phyloP scores from a whole-genome alignment of 2,888 invertebrate genomes.

The Hypselothyrea guttata region DNA sequence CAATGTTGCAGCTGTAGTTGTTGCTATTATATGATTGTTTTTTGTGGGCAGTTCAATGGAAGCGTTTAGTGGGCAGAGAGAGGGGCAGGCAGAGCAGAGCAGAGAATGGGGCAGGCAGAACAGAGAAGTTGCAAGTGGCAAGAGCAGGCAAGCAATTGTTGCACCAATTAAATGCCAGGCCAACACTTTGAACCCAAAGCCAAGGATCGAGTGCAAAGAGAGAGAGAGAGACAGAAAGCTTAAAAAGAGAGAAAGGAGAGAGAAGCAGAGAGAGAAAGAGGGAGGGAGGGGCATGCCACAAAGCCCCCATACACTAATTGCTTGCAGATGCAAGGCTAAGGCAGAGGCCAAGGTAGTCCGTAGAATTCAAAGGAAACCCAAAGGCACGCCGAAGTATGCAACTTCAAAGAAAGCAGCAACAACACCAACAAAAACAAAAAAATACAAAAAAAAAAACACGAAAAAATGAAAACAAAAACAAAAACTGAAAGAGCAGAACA shows the following conservation, averaged over 20 bases:
- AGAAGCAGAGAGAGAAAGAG: background rate
- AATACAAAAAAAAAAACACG: conserved; percentile 30
- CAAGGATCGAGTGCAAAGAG: conserved; percentile 30
- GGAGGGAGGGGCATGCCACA: conserved; percentile 42
- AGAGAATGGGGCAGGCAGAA: background rate
- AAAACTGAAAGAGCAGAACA: conserved; percentile 37
- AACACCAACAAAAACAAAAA: conserved; percentile 41
- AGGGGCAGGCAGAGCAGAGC: background rate
- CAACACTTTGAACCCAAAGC: conserved; percentile 68
- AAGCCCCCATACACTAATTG: conserved; percentile 74
- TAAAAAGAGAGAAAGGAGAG: background rate
- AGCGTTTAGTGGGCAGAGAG: conserved; percentile 31
- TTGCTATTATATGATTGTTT: conserved; percentile 10
- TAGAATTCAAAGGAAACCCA: conserved; percentile 69
- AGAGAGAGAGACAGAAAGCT: background rate
- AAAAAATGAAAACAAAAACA: conserved; percentile 21
- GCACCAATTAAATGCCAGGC: conserved; percentile 72
- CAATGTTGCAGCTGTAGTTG: conserved; percentile 24
- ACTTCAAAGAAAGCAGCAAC: conserved; percentile 70
- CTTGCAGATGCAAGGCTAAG: conserved; percentile 61
- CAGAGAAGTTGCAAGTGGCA: background rate
- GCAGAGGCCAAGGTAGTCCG: conserved; percentile 14
- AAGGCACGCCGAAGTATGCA: conserved; percentile 70
- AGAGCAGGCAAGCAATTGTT: conserved; percentile 56
- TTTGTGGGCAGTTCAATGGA: conserved; percentile 56